phyloP scores from a whole-genome alignment of 2,888 invertebrate genomes.

The Noctua janthe region DNA sequence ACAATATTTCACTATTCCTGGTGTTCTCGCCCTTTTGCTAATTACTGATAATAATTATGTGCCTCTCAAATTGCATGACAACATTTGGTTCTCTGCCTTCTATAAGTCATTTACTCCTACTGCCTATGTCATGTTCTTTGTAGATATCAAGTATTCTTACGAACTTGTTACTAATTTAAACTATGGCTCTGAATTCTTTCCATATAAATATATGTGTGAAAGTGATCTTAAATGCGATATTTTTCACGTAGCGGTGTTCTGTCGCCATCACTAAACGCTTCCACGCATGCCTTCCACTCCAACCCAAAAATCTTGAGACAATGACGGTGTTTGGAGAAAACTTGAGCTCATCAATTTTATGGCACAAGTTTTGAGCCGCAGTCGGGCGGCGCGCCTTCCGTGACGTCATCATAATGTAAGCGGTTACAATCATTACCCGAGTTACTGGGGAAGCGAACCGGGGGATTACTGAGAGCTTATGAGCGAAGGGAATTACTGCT shows the following conservation, averaged over 20 bases:
- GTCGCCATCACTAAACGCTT: not conserved
- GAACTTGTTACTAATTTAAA: not conserved
- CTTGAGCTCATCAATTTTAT: constrained; percentile 69
- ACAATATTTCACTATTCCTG: not conserved
- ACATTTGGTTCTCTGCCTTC: not conserved
- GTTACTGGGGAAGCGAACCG: constrained; percentile 22
- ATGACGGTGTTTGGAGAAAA: constrained; percentile 65
- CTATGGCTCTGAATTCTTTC: not conserved
- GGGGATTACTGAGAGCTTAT: constrained; percentile 42
- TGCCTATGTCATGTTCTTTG: not conserved
- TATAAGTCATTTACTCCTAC: not conserved
- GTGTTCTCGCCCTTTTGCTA: not conserved
- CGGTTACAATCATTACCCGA: constrained; percentile 57
- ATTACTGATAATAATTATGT: not conserved
- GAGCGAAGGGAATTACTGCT: constrained; percentile 22
- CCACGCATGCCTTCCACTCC: not conserved
- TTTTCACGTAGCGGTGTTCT: not conserved
- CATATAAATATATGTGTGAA: not conserved
- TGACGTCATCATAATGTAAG: constrained; percentile 62
- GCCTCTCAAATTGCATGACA: not conserved
- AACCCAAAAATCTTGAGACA: constrained; percentile 54
- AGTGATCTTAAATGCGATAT: not conserved
- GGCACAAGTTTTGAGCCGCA: constrained; percentile 59
- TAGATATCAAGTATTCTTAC: not conserved
- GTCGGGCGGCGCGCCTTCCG: constrained; percentile 40